phyloP scores from a whole-genome alignment of 2,888 invertebrate genomes.

The Heteromyza rotundicornis region DNA sequence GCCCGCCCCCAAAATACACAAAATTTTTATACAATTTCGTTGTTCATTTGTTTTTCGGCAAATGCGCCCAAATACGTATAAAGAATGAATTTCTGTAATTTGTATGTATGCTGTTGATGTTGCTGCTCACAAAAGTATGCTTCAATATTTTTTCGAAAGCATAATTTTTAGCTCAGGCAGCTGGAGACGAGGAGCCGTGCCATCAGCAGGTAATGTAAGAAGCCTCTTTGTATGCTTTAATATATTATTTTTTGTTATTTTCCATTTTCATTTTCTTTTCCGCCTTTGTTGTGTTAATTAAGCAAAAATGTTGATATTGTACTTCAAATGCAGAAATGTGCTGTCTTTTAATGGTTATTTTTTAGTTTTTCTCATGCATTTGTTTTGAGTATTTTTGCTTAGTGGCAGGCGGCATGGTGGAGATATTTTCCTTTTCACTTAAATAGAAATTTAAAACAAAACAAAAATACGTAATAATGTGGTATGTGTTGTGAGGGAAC shows the following conservation, averaged over 20 bases:
- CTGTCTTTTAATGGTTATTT: too few species aligned
- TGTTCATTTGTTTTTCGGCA: slow-evolving; percentile 48
- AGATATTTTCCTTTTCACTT: too few species aligned
- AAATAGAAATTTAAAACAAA: too few species aligned
- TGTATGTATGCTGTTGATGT: slow-evolving; percentile 4
- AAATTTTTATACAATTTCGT: slow-evolving; percentile 53
- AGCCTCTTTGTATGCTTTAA: slow-evolving; percentile 25
- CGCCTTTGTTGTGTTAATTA: slow-evolving; percentile 53
- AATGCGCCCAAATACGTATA: background rate
- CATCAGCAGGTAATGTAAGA: slow-evolving; percentile 40
- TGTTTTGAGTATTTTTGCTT: too few species aligned
- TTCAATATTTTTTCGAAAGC: slow-evolving; percentile 30
- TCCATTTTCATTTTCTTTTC: slow-evolving; percentile 34
- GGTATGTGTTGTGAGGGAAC: too few species aligned
- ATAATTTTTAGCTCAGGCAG: slow-evolving; percentile 40
- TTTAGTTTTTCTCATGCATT: too few species aligned
- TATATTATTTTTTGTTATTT: slow-evolving; percentile 26
- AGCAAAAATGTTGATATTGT: slow-evolving; percentile 50
- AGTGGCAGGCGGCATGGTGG: too few species aligned
- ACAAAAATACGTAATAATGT: too few species aligned
- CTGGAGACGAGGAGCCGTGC: slow-evolving; percentile 8
- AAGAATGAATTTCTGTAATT: too few species aligned
- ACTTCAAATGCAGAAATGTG: background rate
- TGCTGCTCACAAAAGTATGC: background rate
- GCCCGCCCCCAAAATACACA: slow-evolving; percentile 34